Base-by-base conservation (phyloP, 2,113 vertebrate species). In the Lepus americanus region DNA sequence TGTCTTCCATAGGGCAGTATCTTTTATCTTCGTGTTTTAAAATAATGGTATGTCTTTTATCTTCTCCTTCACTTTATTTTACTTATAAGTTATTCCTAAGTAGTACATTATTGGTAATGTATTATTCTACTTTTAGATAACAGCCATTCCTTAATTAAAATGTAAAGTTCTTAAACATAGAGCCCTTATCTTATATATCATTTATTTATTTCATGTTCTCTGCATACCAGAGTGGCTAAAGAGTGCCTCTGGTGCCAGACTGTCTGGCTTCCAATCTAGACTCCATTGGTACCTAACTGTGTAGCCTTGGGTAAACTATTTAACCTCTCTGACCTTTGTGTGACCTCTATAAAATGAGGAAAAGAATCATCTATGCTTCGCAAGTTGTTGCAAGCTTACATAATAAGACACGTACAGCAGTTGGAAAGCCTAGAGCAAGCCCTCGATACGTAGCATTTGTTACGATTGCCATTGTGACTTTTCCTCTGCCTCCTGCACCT, bases 201-300 rank as follows among this genome's bases (percentile, higher is more conserved):
- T 69, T 78, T 85, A 77, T 89, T 89, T 87, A 91, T 76, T 78
- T 90, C 81, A 53, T 89, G 53, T 72, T 79, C 79, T 83, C 31
- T 76, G 69, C 51, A 59, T 80, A 14, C 51, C 86, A 85, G 5
- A 84, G 55, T 64, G 31, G 8, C 33, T 76, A 17, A 72, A 82
- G 73, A 74, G 49, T 76, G 22, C 10, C 27, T 90, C 73, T 53
- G 27, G 61, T 94, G 66, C 44, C 92, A 93, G 72, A 76, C 11
- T 64, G 20, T 90, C 72, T 92, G 87, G 36, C 74, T 93, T 94
- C 49, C 22, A 5, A 8, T 70, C 39, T 70, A 25, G 59, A 29
- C 19, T 77, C 78, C n/a, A 55, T 25, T 87, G 59, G 1, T 64
- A 87, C 29, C 67, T 72, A 80, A 80, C 64, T 63, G n/a, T 55